These are phyloP conservation scores for Caenorhabditis parvicauda DNA, from an alignment of 2,888 invertebrate species.

Conservation along the genomic window DNA sequence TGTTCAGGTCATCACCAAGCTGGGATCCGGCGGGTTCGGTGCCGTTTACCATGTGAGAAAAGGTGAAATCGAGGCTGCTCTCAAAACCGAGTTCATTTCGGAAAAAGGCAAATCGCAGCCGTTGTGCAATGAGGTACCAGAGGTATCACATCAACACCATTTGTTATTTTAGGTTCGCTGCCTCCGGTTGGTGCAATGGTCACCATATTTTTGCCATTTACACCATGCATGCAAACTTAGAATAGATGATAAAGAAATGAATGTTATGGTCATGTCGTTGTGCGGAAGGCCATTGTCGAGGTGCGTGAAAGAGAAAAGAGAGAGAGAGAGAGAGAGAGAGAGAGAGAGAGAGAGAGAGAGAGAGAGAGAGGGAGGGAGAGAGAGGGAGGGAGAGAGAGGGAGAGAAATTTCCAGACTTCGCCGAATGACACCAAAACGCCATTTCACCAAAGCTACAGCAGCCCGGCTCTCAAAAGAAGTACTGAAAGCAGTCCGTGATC, in stretches of 20 bases:
- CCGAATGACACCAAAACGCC: conserved; percentile 36
- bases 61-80: conserved; percentile 26
- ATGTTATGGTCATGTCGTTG: conserved; percentile 50
- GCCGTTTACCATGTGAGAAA: conserved; percentile 41
- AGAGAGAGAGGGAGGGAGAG: no score
- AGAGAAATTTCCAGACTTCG: conserved; percentile 32
- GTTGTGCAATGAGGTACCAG: conserved; percentile 34
- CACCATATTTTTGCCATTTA: conserved; percentile 37
- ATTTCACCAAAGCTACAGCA: conserved; percentile 46
- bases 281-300: conserved; percentile 43
- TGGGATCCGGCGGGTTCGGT: conserved; percentile 53
- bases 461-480: conserved; percentile 39
- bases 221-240: conserved; percentile 22
- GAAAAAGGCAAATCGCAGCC: conserved; percentile 19
- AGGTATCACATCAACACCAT: no score
- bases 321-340: no score
- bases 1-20: conserved; percentile 30
- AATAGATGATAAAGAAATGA: conserved; percentile 14
- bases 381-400: no score
- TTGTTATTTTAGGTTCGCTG: conserved; percentile 24
- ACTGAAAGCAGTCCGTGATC: conserved; percentile 39
- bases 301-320: neutral
- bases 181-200: conserved; percentile 41
- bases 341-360: no score
- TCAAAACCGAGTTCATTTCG: conserved; percentile 44